Percentiles rank a stretch among this genome's conserved stretches.
These are phyloP conservation scores for Mactromeris polynyma DNA, from an alignment of 2,888 invertebrate genomes.

Conservation along the genomic window DNA sequence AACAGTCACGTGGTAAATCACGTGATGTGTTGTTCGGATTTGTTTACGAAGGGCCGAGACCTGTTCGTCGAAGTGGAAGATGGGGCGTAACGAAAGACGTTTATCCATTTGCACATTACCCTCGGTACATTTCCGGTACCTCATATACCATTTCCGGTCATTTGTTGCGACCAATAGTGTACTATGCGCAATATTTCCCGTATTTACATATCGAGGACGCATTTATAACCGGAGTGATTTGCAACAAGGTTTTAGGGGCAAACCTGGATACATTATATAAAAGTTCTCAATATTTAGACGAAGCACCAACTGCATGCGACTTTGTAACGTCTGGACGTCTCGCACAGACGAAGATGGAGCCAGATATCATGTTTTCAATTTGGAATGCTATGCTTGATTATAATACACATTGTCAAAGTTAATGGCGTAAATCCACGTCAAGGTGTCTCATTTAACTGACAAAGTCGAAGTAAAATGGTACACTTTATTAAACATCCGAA, in stretches of 20 bases:
- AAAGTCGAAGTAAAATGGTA: neutral
- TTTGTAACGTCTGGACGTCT: neutral
- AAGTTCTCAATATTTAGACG: neutral
- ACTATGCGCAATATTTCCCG: conserved; percentile 64
- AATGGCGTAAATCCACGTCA: neutral
- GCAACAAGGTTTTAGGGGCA: conserved; percentile 33
- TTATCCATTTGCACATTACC: conserved; percentile 69
- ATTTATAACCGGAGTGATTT: conserved; percentile 77
- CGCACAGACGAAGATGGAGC: neutral
- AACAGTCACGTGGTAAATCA: conserved; percentile 14
- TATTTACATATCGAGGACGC: conserved; percentile 77
- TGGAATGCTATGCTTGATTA: neutral
- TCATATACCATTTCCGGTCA: conserved; percentile 70
- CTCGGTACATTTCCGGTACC: conserved; percentile 72
- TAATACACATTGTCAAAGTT: neutral
- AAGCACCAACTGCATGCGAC: neutral
- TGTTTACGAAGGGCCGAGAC: conserved; percentile 42
- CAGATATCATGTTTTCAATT: neutral
- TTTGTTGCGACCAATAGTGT: conserved; percentile 57
- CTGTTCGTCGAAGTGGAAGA: conserved; percentile 56
- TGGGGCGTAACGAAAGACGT: conserved; percentile 64
- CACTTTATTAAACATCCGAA: too few relatives aligned
- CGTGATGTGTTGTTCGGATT: conserved; percentile 60
- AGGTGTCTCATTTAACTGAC: neutral
- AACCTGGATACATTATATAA: neutral